Evolutionary conservation across 2,888 invertebrate species (phyloP).

Genomic region (Phrixothrix hirtus): DNA sequence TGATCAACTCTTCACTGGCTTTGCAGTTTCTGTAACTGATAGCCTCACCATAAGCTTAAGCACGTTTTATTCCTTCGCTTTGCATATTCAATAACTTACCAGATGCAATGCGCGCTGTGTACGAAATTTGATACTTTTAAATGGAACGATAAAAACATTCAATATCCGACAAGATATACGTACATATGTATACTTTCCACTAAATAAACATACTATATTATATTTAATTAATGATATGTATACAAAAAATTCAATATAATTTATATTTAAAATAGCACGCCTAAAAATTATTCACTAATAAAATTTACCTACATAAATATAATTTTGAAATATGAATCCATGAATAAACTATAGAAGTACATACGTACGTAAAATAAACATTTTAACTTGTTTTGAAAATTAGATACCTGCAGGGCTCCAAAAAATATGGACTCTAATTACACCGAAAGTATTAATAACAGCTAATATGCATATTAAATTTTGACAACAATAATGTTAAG

Average conservation of each 20-base stretch:
- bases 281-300: too few species aligned
- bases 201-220: too few species aligned
- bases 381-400: background rate
- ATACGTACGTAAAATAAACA: background rate
- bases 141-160: constrained; percentile 9
- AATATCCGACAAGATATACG: background rate
- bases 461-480: too few species aligned
- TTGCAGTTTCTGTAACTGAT: constrained; percentile 39
- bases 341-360: background rate
- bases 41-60: constrained; percentile 34
- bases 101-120: background rate
- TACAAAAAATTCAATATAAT: too few species aligned
- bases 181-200: too few species aligned
- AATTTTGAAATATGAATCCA: background rate
- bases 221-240: too few species aligned
- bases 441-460: too few species aligned
- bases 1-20: constrained; percentile 35
- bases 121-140: constrained; percentile 9
- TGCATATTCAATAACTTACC: constrained; percentile 20
- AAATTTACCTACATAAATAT: background rate
- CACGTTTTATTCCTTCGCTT: constrained; percentile 29
- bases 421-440: too few species aligned
- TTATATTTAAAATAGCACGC: too few species aligned
- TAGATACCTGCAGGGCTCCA: too few species aligned
- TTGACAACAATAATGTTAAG: too few species aligned